phyloP scores from a whole-genome alignment of 2,797 vertebrate species.

The Peromyscus eremicus region DNA sequence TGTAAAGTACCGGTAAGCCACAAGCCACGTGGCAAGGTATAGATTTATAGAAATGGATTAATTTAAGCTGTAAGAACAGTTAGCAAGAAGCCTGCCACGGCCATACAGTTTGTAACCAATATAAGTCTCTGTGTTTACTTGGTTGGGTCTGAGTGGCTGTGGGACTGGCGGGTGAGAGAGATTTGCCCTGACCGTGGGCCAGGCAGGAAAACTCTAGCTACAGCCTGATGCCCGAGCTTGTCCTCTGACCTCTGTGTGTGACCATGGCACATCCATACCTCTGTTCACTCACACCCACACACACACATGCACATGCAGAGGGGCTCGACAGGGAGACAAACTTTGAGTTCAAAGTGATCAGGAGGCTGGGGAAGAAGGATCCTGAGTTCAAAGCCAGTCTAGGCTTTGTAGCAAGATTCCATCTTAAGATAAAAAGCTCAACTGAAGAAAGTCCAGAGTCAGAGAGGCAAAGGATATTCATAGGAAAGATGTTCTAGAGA shows the following conservation, averaged over 20 bases:
- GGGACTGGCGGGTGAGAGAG: too few species aligned
- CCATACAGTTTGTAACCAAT: too few species aligned
- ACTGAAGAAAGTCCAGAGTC: neutral
- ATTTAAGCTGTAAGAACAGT: too few species aligned
- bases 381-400: neutral
- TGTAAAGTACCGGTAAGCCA: too few species aligned
- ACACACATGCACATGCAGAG: neutral
- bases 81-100: too few species aligned
- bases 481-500: slow-evolving; percentile 30
- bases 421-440: neutral
- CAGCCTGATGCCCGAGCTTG: neutral
- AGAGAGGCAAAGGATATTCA: slow-evolving; percentile 22
- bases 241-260: neutral
- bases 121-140: too few species aligned
- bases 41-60: too few species aligned
- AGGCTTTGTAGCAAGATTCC: neutral
- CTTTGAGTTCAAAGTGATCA: neutral
- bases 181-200: too few species aligned
- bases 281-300: too few species aligned
- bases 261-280: neutral
- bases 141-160: too few species aligned
- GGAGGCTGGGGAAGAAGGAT: neutral
- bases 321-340: neutral
- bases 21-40: too few species aligned
- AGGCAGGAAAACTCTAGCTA: too few species aligned